These are phyloP conservation scores for Nymphalis urticae DNA, from an alignment of 2,888 invertebrate genomes.

Conservation along the genomic window DNA sequence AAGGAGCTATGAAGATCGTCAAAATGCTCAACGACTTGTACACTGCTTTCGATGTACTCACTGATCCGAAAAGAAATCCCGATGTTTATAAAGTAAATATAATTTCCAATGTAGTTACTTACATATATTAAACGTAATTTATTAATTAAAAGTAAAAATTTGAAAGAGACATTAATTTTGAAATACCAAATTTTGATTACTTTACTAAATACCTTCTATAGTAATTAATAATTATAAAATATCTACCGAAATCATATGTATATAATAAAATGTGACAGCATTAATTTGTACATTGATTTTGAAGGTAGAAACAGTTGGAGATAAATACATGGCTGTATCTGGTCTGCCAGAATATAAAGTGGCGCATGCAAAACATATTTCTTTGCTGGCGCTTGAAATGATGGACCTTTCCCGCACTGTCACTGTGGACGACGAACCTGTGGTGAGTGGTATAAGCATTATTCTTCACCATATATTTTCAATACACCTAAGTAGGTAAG, in stretches of 20 bases:
- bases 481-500: no score
- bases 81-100: conserved; percentile 94
- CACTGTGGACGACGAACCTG: conserved; percentile 91
- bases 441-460: conserved; percentile 81
- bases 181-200: no score
- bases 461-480: no score
- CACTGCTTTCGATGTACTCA: conserved; percentile 95
- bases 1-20: conserved; percentile 97
- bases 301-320: conserved; percentile 98
- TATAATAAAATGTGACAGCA: background rate
- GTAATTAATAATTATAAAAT: no score
- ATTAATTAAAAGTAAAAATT: no score
- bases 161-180: no score
- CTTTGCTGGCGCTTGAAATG: conserved; percentile 94
- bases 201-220: no score
- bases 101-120: no score
- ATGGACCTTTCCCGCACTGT: conserved; percentile 96
- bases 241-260: background rate
- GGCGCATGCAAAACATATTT: conserved; percentile 95
- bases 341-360: conserved; percentile 95
- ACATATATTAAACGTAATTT: no score
- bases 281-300: conserved; percentile 14
- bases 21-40: conserved; percentile 96
- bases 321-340: conserved; percentile 99
- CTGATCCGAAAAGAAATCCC: conserved; percentile 95